phyloP scores from a whole-genome alignment of 2,888 invertebrate species.

The Hyles lineata region DNA sequence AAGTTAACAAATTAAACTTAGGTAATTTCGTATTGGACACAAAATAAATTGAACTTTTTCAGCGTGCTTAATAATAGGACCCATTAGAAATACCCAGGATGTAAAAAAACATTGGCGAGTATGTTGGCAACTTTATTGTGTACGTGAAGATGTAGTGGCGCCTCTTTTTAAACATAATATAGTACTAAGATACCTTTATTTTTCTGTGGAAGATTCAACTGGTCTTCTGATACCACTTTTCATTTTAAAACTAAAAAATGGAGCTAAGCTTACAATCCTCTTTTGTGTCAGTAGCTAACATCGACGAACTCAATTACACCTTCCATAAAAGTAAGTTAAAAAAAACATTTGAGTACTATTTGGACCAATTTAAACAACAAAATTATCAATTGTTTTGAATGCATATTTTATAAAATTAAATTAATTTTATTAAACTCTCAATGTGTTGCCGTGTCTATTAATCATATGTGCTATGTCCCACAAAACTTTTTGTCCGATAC shows the following conservation, averaged over 20 bases:
- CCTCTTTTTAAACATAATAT: background rate
- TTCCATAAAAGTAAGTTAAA: too few relatives aligned
- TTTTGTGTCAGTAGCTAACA: too few relatives aligned
- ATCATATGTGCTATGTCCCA: background rate
- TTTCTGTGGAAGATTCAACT: background rate
- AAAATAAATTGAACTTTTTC: slow-evolving; percentile 24
- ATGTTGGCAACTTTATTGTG: slow-evolving; percentile 18
- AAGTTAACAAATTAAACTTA: slow-evolving; percentile 19
- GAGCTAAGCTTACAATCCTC: too few relatives aligned
- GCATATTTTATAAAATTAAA: too few relatives aligned
- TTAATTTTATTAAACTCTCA: too few relatives aligned
- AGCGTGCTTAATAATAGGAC: slow-evolving; percentile 10
- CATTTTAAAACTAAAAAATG: too few relatives aligned
- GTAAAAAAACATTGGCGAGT: slow-evolving; percentile 5
- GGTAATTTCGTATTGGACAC: slow-evolving; percentile 23
- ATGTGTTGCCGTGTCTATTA: background rate
- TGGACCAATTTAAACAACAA: too few relatives aligned
- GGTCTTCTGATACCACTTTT: too few relatives aligned
- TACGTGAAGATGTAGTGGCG: slow-evolving; percentile 1
- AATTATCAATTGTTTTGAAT: too few relatives aligned
- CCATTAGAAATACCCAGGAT: slow-evolving; percentile 12
- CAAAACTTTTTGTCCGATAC: slow-evolving; percentile 14
- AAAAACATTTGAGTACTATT: too few relatives aligned
- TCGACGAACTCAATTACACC: too few relatives aligned
- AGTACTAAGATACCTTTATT: background rate